Evolutionary conservation across 2,113 vertebrate species (phyloP), one percentile per base, ranked within the genome.

Genomic region (Numenius arquata): DNA sequence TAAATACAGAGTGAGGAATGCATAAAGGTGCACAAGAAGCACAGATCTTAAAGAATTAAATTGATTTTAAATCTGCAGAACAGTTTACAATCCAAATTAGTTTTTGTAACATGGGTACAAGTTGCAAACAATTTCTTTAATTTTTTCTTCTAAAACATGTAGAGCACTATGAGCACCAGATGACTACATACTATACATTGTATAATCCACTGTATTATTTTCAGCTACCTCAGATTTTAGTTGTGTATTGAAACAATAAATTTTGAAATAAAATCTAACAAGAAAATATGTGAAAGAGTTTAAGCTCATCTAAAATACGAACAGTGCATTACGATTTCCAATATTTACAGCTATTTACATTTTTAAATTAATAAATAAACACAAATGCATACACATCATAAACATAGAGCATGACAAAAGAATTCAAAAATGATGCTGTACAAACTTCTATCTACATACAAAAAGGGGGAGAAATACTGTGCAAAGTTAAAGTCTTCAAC

Each of bases 391-490:
- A 53, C 15, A 88, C 3, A n/a, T 7, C 47, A 85, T 12, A 48
- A 26, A 63, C 23, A 68, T 16, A 65, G 75, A 90, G 36, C 9
- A 62, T 23, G 48, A 75, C 30, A 89, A 15, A 71, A 78, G 11
- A 87, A 56, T 16, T 82, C 13, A 45, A 68, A 68, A 78, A 78
- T 14, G 19, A 72, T 68, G 40, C 9, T 73, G 11, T 76, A n/a
- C 0, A 0, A 89, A 59, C 3, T 47, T 81, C 26, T 12, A 25
- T 29, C 38, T 50, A 36, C 20, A 14, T 22, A 76, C 2, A 85
- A 85, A 89, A 85, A 41, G 4, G 8, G 7, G 12, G 8, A 65
- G 4, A 92, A 91, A 91, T 63, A 12, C 15, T 63, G 29, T 48
- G 36, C 40, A 89, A 74, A 59, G 43, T 72, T 48, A 89, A 78